Percentiles rank a stretch among this genome's conserved stretches.
Conservation (phyloP, 2,113 vertebrate genomes). For the Cephalopholis sonnerati region DNA sequence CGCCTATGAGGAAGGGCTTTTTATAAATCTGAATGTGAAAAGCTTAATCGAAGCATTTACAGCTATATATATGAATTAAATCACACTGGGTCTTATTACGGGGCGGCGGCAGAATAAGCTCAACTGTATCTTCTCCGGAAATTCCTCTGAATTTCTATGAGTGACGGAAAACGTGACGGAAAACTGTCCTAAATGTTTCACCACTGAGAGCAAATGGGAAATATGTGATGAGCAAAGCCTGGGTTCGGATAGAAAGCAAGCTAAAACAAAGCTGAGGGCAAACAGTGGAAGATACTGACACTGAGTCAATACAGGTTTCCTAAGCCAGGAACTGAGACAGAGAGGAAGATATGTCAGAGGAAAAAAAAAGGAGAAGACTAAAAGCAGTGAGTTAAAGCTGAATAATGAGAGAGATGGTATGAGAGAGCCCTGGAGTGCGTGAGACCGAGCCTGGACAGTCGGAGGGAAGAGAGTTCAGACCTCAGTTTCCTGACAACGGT, state of each 20-base stretch:
- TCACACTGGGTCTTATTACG: neutral
- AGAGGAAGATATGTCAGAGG: slow-evolving; percentile 3
- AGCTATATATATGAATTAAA: slow-evolving; percentile 2
- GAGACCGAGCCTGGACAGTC: slow-evolving; percentile 22
- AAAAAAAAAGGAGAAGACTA: slow-evolving; percentile 14
- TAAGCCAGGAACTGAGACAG: slow-evolving; percentile 17
- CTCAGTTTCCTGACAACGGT: slow-evolving; percentile 62
- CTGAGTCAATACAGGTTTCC: slow-evolving; percentile 41
- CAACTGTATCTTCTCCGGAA: neutral
- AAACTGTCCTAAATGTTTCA: neutral
- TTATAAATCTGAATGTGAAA: neutral
- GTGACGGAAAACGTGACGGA: neutral
- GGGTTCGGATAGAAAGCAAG: slow-evolving; percentile 24
- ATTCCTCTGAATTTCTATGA: neutral
- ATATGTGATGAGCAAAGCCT: neutral
- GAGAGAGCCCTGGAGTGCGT: neutral
- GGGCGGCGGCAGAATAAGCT: neutral
- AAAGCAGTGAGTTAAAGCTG: slow-evolving; percentile 36
- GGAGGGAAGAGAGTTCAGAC: slow-evolving; percentile 33
- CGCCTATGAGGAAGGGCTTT: neutral
- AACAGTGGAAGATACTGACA: slow-evolving; percentile 12
- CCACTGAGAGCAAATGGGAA: neutral
- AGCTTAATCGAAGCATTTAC: slow-evolving; percentile 1
- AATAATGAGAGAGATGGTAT: neutral
- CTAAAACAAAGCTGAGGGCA: slow-evolving; percentile 15